phyloP scores from a whole-genome alignment of 2,113 vertebrate genomes.

The Lasiurus cinereus region DNA sequence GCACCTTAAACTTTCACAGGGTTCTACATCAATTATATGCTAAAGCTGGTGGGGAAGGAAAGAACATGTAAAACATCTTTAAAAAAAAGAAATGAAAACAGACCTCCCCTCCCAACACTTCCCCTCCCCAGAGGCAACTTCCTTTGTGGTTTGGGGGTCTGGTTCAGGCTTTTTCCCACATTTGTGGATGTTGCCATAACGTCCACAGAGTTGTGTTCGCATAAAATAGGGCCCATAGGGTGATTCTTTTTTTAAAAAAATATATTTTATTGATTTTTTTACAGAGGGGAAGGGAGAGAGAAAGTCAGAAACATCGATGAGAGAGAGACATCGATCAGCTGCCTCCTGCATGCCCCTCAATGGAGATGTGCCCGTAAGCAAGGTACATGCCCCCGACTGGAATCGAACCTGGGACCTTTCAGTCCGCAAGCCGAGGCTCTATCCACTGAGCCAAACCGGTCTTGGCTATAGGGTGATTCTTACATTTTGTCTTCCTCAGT shows the following conservation, averaged over 20 bases:
- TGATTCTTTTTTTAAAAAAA: too few relatives aligned
- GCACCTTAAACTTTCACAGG: not conserved
- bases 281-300: too few relatives aligned
- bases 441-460: too few relatives aligned
- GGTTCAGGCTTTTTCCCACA: not conserved
- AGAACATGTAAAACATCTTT: not conserved
- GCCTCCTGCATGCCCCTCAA: too few relatives aligned
- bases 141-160: not conserved
- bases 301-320: too few relatives aligned
- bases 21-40: not conserved
- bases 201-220: not conserved
- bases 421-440: too few relatives aligned
- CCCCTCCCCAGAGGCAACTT: not conserved
- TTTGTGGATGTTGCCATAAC: too few relatives aligned
- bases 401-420: too few relatives aligned
- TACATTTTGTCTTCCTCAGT: not conserved
- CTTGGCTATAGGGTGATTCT: not conserved
- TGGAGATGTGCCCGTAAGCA: too few relatives aligned
- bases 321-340: too few relatives aligned
- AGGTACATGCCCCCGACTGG: too few relatives aligned
- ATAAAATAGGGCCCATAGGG: not conserved
- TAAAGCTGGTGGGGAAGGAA: not conserved
- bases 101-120: not conserved
- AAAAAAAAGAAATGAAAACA: not conserved
- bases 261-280: too few relatives aligned